Base-by-base conservation (phyloP, 2,113 vertebrate genomes). In the Hemiscyllium ocellatum region DNA sequence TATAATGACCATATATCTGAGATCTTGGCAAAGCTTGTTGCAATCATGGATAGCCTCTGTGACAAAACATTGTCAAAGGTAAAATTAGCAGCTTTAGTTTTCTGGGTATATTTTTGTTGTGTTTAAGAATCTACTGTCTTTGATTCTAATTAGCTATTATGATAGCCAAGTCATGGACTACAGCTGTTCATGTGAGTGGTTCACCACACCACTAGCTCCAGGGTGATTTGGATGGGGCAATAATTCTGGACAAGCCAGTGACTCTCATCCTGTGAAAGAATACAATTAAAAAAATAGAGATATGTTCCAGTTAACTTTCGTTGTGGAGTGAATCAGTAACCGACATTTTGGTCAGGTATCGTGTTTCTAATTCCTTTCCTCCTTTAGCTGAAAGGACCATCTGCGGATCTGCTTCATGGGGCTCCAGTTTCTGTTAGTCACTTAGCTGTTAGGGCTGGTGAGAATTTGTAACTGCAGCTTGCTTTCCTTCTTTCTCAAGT, bases 1-100 rank as follows among this genome's bases (percentile, higher is more conserved):
- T 99, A 99, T 97, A 99, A 98, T 4, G 99, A 99, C 96, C 99
- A 99, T 97, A 98, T 99, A 96, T 97, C 99, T 56, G 99, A 99
- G 97, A 99, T 99, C 97, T 98, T 98, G 33, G 98, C 99, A 29
- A 99, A 99, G 96, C 98, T 99, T 94, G 99, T 99, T 97, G 99
- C 99, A 96, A 99, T 99, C 97, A 99, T 99, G 99, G 99, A 99
- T 97, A 98, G 98, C 96, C 97, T 99, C 96, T 99, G 99, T 97
- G 99, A 99, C 97, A 99, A 99, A 97, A 97, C 98, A 4, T 97
- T 99, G 95, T 99, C 98, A 24, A 99, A 99, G 98, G 99, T 99
- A 97, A 98, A 96, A 69, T 96, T 96, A 29, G 47, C 42, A 69
- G 8, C 52, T 95, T 93, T 95, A 47, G 24, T 52, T 70, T 61